Conservation (phyloP, 1,140 invertebrate genomes). For the Drosophila takahashii region DNA sequence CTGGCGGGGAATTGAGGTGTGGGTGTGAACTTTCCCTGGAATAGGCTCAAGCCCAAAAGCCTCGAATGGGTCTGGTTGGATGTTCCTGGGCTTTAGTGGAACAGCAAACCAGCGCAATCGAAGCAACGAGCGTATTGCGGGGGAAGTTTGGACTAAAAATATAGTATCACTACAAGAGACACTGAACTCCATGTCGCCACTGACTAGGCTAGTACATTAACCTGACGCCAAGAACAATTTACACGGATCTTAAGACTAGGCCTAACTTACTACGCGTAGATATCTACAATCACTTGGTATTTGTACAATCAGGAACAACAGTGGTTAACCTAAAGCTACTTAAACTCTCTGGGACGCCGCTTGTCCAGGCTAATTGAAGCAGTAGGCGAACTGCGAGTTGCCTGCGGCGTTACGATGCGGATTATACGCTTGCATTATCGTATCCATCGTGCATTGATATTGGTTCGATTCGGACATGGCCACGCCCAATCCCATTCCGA, state of each 20-base stretch:
- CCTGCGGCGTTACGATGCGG: conserved; percentile 72
- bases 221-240: conserved; percentile 33
- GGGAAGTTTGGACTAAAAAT: conserved; percentile 30
- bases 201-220: conserved; percentile 31
- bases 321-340: conserved; percentile 36
- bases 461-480: conserved; percentile 58
- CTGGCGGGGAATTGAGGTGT: background rate
- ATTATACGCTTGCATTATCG: conserved; percentile 84
- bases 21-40: conserved; percentile 35
- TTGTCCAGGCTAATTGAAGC: conserved; percentile 58
- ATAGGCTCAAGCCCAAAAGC: conserved; percentile 60
- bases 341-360: conserved; percentile 23
- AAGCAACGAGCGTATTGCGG: conserved; percentile 36
- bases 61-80: conserved; percentile 23
- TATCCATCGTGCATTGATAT: conserved; percentile 83
- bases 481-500: conserved; percentile 36
- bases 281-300: conserved; percentile 73
- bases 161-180: conserved; percentile 26
- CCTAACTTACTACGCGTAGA: conserved; percentile 49
- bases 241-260: conserved; percentile 37
- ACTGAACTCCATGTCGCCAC: conserved; percentile 24
- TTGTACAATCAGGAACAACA: conserved; percentile 81
- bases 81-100: conserved; percentile 60
- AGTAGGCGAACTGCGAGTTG: conserved; percentile 75
- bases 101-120: conserved; percentile 42